Percentiles rank a stretch among this genome's conserved stretches.
phyloP scores from a whole-genome alignment of 2,797 vertebrate genomes.

The Macroramphosus scolopax region DNA sequence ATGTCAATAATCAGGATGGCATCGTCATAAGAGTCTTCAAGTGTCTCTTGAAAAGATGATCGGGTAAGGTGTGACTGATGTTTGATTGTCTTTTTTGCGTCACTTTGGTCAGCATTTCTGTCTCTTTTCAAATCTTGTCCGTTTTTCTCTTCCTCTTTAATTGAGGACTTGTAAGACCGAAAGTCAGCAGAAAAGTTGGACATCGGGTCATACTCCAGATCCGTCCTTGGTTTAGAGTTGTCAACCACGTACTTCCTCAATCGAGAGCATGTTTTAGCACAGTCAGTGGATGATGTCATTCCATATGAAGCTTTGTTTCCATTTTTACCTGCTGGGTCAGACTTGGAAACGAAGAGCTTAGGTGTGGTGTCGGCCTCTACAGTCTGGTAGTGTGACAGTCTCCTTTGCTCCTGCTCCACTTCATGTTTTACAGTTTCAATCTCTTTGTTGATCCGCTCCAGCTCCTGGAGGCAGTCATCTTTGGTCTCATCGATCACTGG shows the following conservation, averaged over 20 bases:
- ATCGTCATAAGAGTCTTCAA: slow-evolving; percentile 75
- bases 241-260: slow-evolving; percentile 76
- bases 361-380: slow-evolving; percentile 34
- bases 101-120: slow-evolving; percentile 7
- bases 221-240: slow-evolving; percentile 74
- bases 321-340: slow-evolving; percentile 27
- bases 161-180: slow-evolving; percentile 53
- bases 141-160: slow-evolving; percentile 36
- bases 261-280: slow-evolving; percentile 3
- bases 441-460: slow-evolving; percentile 77
- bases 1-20: slow-evolving; percentile 73
- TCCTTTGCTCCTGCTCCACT: slow-evolving; percentile 75
- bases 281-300: slow-evolving; percentile 10
- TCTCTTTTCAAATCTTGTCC: slow-evolving; percentile 30
- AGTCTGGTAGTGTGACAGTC: slow-evolving; percentile 67
- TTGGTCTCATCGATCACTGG: slow-evolving; percentile 31
- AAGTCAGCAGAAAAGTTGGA: slow-evolving; percentile 80
- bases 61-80: neutral
- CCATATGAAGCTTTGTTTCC: slow-evolving; percentile 22
- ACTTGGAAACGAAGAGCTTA: slow-evolving; percentile 9
- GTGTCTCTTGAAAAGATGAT: slow-evolving; percentile 37
- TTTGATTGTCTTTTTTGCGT: neutral
- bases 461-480: slow-evolving; percentile 63
- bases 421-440: slow-evolving; percentile 76
- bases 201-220: slow-evolving; percentile 80